Evolutionary conservation across 2,113 vertebrate genomes (phyloP).

Genomic region (Erythrolamprus reginae): DNA sequence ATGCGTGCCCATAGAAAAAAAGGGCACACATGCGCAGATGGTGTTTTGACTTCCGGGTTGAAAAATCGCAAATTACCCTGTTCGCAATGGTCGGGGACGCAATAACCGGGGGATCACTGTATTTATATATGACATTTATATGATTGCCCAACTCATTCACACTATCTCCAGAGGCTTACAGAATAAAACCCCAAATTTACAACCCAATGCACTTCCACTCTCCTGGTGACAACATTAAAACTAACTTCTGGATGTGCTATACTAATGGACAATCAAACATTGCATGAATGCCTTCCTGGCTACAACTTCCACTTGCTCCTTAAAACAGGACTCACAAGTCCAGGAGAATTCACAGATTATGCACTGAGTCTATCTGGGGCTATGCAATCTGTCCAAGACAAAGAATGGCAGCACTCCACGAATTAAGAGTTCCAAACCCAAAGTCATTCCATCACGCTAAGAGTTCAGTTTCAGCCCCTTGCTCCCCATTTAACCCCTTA

Average conservation of each 20-base stretch:
- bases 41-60: too few relatives aligned
- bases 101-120: too few relatives aligned
- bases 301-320: background rate
- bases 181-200: background rate
- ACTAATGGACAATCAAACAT: background rate
- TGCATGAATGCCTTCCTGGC: background rate
- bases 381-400: background rate
- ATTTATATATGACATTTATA: background rate
- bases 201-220: background rate
- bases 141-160: background rate
- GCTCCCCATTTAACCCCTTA: background rate
- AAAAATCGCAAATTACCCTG: too few relatives aligned
- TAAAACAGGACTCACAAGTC: background rate
- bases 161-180: background rate
- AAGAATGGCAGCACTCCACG: background rate
- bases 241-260: background rate
- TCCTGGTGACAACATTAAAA: background rate
- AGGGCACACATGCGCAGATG: too few relatives aligned
- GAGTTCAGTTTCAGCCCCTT: background rate
- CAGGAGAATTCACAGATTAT: background rate
- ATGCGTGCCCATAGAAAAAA: too few relatives aligned
- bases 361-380: background rate
- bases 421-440: background rate
- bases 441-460: background rate
- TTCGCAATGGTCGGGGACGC: too few relatives aligned